These are phyloP conservation scores for Redunca redunca DNA, from an alignment of 2,113 vertebrate species.

Conservation along the genomic window DNA sequence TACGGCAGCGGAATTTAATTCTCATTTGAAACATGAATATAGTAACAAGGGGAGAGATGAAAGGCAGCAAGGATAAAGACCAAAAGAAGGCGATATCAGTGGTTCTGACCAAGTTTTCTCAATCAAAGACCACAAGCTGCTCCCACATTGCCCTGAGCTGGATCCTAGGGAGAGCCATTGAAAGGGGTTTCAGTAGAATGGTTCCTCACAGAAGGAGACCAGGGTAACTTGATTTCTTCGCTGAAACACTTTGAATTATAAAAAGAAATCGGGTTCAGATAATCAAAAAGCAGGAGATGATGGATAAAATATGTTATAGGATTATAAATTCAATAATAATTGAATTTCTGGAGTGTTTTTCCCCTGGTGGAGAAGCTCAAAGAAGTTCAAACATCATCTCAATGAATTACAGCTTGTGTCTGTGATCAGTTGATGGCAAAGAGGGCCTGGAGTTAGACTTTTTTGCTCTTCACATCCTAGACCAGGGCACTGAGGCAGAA, in stretches of 20 bases:
- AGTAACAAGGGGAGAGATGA: slow-evolving; percentile 38
- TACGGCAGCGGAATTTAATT: slow-evolving; percentile 27
- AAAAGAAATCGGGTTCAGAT: slow-evolving; percentile 47
- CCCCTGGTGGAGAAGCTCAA: not conserved
- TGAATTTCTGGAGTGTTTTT: slow-evolving; percentile 36
- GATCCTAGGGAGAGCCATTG: not conserved
- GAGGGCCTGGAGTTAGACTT: not conserved
- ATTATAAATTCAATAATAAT: slow-evolving; percentile 48
- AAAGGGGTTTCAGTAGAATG: not conserved
- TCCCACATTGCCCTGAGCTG: not conserved
- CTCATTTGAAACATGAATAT: slow-evolving; percentile 28
- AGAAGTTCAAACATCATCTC: slow-evolving; percentile 13
- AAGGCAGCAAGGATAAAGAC: slow-evolving; percentile 42
- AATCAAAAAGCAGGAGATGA: slow-evolving; percentile 51
- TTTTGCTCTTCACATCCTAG: not conserved
- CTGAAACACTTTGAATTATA: slow-evolving; percentile 54
- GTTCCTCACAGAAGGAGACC: slow-evolving; percentile 46
- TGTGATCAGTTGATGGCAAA: not conserved
- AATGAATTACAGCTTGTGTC: not conserved
- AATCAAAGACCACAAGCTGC: slow-evolving; percentile 35
- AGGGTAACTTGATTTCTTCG: slow-evolving; percentile 16
- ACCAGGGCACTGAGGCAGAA: not conserved
- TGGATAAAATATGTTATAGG: slow-evolving; percentile 28
- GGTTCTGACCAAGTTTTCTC: slow-evolving; percentile 31
- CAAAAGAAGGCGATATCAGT: not conserved